These are phyloP conservation scores for Anolis sagrei DNA, from an alignment of 2,113 vertebrate genomes.

Conservation along the genomic window DNA sequence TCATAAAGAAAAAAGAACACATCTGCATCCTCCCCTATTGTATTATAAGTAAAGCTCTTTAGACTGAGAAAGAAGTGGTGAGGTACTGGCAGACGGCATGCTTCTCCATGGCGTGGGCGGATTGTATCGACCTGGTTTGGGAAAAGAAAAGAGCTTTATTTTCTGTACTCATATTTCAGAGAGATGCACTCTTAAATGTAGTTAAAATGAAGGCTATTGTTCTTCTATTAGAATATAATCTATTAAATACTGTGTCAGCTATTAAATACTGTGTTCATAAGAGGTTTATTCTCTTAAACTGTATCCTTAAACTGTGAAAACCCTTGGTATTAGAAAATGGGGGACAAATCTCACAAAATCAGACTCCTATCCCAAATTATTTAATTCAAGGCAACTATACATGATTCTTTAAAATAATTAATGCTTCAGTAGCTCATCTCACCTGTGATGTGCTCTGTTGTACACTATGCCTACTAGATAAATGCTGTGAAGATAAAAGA, in stretches of 20 bases:
- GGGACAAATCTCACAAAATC: no score
- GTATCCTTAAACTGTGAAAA: neutral
- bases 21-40: conserved; percentile 95
- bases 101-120: conserved; percentile 89
- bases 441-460: conserved; percentile 98
- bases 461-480: conserved; percentile 95
- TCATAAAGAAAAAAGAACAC: conserved; percentile 95
- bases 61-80: conserved; percentile 96
- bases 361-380: no score
- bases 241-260: no score
- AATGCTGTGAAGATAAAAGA: conserved; percentile 83
- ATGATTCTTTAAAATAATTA: neutral
- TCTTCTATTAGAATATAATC: neutral
- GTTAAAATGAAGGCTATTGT: neutral
- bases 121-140: conserved; percentile 84
- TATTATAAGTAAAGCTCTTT: conserved; percentile 98
- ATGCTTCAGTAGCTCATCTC: conserved; percentile 45
- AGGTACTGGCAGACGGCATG: conserved; percentile 89
- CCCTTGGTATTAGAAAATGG: no score
- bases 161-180: conserved; percentile 22
- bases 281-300: neutral
- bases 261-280: neutral
- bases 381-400: no score
- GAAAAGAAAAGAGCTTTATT: conserved; percentile 20
- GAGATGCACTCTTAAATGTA: neutral